These are phyloP conservation scores for Bacillus rossius DNA, from an alignment of 1,140 invertebrate genomes.

Conservation along the genomic window DNA sequence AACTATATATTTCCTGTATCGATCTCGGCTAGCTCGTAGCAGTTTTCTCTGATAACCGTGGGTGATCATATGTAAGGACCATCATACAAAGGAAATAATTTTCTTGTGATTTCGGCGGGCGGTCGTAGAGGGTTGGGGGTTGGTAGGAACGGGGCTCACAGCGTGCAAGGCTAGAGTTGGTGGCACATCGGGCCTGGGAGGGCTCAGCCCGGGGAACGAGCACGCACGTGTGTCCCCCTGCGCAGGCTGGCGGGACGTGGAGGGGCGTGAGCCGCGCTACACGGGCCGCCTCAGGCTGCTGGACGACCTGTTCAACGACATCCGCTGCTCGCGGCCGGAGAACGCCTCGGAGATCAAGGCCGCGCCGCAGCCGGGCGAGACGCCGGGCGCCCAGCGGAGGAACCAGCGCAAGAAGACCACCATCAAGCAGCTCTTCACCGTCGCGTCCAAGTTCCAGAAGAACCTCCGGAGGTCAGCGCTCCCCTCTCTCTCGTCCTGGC, in stretches of 20 bases:
- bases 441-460: slow-evolving; percentile 93
- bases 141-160: no score
- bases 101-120: no score
- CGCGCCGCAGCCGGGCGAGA: slow-evolving; percentile 18
- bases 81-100: no score
- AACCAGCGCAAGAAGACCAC: slow-evolving; percentile 76
- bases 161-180: no score
- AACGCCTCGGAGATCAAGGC: slow-evolving; percentile 42
- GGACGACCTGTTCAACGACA: slow-evolving; percentile 68
- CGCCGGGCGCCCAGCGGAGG: slow-evolving; percentile 49
- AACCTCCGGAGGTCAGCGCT: slow-evolving; percentile 67
- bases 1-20: no score
- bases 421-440: slow-evolving; percentile 90
- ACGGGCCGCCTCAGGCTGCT: slow-evolving; percentile 62
- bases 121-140: no score
- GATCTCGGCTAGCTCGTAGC: no score
- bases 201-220: no score
- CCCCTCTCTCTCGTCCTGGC: background rate
- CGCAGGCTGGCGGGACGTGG: slow-evolving; percentile 80
- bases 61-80: no score
- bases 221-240: no score
- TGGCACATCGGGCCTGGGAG: no score
- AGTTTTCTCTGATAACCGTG: no score
- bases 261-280: slow-evolving; percentile 59
- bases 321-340: slow-evolving; percentile 57